Conservation (phyloP, 2,797 vertebrate species). For the Acipenser transmontanus region DNA sequence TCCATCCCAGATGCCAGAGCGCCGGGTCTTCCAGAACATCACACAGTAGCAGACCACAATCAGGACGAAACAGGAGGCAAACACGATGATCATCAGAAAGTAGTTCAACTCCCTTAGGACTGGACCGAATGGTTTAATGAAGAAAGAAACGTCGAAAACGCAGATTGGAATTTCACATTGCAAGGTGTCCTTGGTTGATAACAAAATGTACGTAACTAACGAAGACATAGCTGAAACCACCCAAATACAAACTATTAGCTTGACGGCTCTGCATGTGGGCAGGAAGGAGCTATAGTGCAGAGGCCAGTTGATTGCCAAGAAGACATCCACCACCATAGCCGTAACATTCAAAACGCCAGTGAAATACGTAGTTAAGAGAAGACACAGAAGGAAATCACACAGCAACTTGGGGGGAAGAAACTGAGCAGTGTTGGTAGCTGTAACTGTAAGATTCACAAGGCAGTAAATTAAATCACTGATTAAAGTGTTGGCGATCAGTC, state of each 20-base stretch:
- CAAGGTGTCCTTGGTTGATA: conserved; percentile 28
- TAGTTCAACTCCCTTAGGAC: conserved; percentile 42
- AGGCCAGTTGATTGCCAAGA: conserved; percentile 49
- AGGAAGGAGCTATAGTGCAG: conserved; percentile 42
- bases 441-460: conserved; percentile 39
- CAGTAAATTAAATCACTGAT: conserved; percentile 49
- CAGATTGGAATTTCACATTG: conserved; percentile 41
- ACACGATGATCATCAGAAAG: conserved; percentile 32
- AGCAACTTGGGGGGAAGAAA: conserved; percentile 29
- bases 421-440: conserved; percentile 31
- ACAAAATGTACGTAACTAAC: conserved; percentile 35
- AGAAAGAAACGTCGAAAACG: conserved; percentile 42
- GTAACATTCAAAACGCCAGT: conserved; percentile 47
- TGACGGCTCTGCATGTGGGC: conserved; percentile 39
- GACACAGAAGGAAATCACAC: conserved; percentile 43
- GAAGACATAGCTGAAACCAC: conserved; percentile 38
- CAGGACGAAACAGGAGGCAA: conserved; percentile 46
- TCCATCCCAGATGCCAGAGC: conserved; percentile 46
- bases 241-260: conserved; percentile 40
- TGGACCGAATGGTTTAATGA: conserved; percentile 35
- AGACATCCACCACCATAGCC: conserved; percentile 48
- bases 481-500: conserved; percentile 50
- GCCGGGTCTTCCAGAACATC: conserved; percentile 52
- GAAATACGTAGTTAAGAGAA: conserved; percentile 40
- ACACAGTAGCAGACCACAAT: conserved; percentile 45